Base-by-base conservation (phyloP, 2,797 vertebrate genomes). In the Alcedo atthis region DNA sequence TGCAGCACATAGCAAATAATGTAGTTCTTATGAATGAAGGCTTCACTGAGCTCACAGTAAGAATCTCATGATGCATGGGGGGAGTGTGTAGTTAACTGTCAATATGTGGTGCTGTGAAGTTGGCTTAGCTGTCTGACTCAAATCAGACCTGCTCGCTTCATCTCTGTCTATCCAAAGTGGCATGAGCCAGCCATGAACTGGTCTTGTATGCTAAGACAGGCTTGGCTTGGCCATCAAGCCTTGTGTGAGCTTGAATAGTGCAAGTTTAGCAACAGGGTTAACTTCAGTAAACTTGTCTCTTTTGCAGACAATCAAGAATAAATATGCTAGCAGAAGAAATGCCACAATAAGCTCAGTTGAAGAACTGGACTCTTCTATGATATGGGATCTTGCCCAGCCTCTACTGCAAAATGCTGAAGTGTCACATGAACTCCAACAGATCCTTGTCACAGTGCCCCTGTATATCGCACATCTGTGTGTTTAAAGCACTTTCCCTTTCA, bases 1-100 rank as follows among this genome's bases (percentile, higher is more conserved):
- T 98, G 98, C 94, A 95, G 28, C 98, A 98, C 78, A 97, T 99
- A 17, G 98, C 98, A 45, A 99, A 98, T 92, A 99, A 99, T n/a
- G 64, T 98, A 15, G 58, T 98, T 8, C 96, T 97, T 67, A 97
- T 99, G 73, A 99, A 98, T 7, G 76, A 96, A 1, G 97, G 98
- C 2, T 91, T 91, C 48, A 98, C 97, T 4, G 98, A 98, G 74
- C 97, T 98, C n/a, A 73, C 96, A 97, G 98, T 99, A 94, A 97
- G 97, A 91, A 57, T 32, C 42, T 68, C 7, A 4, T 0, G 1
- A 45, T 54, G 58, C 9, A 4, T 19, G 2, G 1, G 10, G 13
- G 22, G 6, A 9, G 14, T 9, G 6, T 9, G 3, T 40, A 17
- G 25, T 19, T 59, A 48, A 13, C 8, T 43, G 49, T 53, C 6